Evolutionary conservation across 2,888 invertebrate genomes (phyloP).

Genomic region (Drosophila pseudotalamancana): DNA sequence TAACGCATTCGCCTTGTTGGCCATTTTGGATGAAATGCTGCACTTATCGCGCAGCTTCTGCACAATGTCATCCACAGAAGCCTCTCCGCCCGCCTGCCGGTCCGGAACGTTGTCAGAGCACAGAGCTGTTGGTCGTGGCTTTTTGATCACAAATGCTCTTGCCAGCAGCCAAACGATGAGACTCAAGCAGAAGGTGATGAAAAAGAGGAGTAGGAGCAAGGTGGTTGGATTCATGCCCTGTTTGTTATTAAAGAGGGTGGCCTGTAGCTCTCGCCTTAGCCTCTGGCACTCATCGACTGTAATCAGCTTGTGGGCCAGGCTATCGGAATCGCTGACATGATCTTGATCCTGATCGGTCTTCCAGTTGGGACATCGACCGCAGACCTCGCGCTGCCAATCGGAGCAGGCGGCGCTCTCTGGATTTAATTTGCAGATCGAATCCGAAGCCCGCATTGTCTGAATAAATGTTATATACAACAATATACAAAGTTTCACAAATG

Average conservation of each 20-base stretch:
- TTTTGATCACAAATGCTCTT: slow-evolving; percentile 37
- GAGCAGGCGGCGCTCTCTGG: slow-evolving; percentile 2
- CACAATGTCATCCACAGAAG: slow-evolving; percentile 21
- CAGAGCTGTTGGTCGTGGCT: neutral
- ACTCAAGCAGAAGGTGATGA: slow-evolving; percentile 24
- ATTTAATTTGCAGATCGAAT: slow-evolving; percentile 11
- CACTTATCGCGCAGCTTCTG: slow-evolving; percentile 24
- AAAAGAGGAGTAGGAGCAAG: slow-evolving; percentile 24
- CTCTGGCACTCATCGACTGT: slow-evolving; percentile 48
- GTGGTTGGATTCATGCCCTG: neutral
- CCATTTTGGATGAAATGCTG: neutral
- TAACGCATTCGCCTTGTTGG: neutral
- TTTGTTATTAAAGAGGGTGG: neutral
- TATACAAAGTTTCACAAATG: neutral
- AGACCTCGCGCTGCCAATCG: slow-evolving; percentile 22
- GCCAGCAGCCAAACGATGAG: slow-evolving; percentile 29
- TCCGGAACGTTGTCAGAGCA: neutral
- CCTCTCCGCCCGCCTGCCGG: slow-evolving; percentile 31
- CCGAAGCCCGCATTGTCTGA: neutral
- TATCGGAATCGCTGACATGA: neutral
- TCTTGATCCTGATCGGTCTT: neutral
- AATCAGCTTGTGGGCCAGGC: slow-evolving; percentile 28
- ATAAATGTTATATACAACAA: neutral
- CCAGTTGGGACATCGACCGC: slow-evolving; percentile 26
- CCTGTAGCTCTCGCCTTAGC: slow-evolving; percentile 35